These are phyloP conservation scores for Henricia sp. DNA, from an alignment of 53 echinoderm and acorn worm species.

Conservation along the genomic window DNA sequence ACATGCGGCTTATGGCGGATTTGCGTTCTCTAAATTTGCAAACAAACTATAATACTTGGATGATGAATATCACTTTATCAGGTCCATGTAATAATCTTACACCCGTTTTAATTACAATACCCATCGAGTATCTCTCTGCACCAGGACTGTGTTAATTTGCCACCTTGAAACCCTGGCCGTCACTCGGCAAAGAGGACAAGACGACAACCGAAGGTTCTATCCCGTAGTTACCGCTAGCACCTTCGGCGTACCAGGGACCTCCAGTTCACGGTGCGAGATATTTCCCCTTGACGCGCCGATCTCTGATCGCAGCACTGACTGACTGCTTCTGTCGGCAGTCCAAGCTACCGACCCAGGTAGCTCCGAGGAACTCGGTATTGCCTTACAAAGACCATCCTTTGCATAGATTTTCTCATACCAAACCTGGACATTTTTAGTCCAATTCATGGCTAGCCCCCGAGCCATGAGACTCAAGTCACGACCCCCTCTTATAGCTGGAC, in stretches of 20 bases:
- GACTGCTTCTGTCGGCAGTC: slow-evolving; percentile 38
- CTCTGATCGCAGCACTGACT: slow-evolving; percentile 19
- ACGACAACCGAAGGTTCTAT: slow-evolving; percentile 20
- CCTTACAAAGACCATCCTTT: slow-evolving; percentile 54
- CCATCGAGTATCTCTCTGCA: not conserved
- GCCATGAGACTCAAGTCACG: slow-evolving; percentile 35
- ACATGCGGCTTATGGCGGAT: too few species aligned
- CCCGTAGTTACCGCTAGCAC: slow-evolving; percentile 30
- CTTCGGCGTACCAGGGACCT: slow-evolving; percentile 35
- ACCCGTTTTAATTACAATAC: not conserved
- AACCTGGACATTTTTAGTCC: not conserved
- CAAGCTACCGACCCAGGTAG: slow-evolving; percentile 10
- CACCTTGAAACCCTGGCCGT: slow-evolving; percentile 27
- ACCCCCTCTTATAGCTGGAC: slow-evolving; percentile 40
- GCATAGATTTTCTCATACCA: not conserved
- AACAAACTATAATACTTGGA: too few species aligned
- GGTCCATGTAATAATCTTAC: too few species aligned
- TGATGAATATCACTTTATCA: too few species aligned
- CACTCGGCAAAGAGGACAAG: not conserved
- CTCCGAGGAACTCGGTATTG: slow-evolving; percentile 48
- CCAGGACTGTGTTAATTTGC: slow-evolving; percentile 26
- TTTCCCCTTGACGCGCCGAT: slow-evolving; percentile 57
- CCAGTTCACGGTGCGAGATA: slow-evolving; percentile 54
- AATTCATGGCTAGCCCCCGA: not conserved
- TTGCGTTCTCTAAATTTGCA: too few species aligned